Percentiles rank a stretch among this genome's conserved stretches.
Conservation (phyloP, 1,140 invertebrate species). For the Pseudachorutes palmiensis region DNA sequence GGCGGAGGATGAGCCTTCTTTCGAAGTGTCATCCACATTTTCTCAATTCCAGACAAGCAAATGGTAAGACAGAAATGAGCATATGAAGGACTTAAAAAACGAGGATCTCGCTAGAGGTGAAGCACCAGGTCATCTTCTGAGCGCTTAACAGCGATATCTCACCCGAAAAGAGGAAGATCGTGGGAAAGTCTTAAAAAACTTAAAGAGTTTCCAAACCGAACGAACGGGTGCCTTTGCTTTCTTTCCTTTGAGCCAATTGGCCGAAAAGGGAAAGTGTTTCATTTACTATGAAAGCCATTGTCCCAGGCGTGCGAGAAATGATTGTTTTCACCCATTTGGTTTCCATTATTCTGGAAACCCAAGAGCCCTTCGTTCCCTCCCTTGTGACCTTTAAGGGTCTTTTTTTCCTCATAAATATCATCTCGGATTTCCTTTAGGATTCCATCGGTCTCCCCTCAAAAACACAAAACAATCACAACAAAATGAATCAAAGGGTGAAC, state of each 20-base stretch:
- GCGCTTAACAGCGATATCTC: not conserved
- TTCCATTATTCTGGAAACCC: not conserved
- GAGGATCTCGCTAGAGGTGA: not conserved
- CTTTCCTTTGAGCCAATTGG: too few species aligned
- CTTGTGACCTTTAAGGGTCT: not conserved
- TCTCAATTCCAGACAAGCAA: too few species aligned
- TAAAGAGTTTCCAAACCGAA: not conserved
- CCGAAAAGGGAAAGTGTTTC: too few species aligned
- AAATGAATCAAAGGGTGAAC: slow-evolving; percentile 10
- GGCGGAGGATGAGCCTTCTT: too few species aligned
- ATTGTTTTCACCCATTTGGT: not conserved
- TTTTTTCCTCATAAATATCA: not conserved
- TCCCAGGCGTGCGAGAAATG: not conserved
- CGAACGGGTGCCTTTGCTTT: too few species aligned
- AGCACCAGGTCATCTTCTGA: not conserved
- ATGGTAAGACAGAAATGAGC: not conserved
- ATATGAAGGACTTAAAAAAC: not conserved
- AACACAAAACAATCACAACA: slow-evolving; percentile 13
- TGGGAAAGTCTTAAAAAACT: not conserved
- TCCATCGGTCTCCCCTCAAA: not conserved
- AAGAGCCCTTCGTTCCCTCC: not conserved
- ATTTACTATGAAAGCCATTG: not conserved
- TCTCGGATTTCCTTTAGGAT: not conserved
- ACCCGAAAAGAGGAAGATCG: not conserved
- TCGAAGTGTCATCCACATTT: too few species aligned